A percentile compares a stretch with the other conserved stretches of the same genome.
phyloP scores from a whole-genome alignment of 2,113 vertebrate species.

The Plestiodon gilberti region DNA sequence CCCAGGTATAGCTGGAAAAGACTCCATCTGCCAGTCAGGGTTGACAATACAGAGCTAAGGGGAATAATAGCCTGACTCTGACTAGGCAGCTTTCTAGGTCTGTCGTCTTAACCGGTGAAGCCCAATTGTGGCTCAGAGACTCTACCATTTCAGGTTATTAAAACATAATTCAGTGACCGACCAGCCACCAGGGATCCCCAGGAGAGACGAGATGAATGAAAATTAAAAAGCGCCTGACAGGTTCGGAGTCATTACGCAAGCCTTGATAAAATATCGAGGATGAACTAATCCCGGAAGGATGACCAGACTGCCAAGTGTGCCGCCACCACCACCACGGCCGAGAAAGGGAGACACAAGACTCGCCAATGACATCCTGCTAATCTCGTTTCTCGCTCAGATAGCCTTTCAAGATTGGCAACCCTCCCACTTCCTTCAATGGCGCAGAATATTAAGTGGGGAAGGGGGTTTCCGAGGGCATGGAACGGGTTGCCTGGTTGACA shows the following conservation, averaged over 20 bases:
- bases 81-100: neutral
- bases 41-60: too few relatives aligned
- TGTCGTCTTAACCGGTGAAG: too few relatives aligned
- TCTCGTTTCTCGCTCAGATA: neutral
- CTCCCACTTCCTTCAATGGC: neutral
- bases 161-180: neutral
- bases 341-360: neutral
- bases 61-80: too few relatives aligned
- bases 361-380: neutral
- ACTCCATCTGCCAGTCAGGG: too few relatives aligned
- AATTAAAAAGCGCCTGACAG: neutral
- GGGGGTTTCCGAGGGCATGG: fast-evolving
- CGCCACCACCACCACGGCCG: neutral
- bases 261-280: neutral
- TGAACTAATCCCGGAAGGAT: neutral
- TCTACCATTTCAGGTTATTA: neutral
- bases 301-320: neutral
- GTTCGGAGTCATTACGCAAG: neutral
- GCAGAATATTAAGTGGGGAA: neutral
- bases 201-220: neutral
- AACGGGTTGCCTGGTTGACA: neutral
- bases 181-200: neutral
- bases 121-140: too few relatives aligned
- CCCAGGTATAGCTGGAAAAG: neutral
- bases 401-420: neutral